Base-by-base conservation (phyloP, 2,888 invertebrate species). In the Hirtodrosophila histrioides region DNA sequence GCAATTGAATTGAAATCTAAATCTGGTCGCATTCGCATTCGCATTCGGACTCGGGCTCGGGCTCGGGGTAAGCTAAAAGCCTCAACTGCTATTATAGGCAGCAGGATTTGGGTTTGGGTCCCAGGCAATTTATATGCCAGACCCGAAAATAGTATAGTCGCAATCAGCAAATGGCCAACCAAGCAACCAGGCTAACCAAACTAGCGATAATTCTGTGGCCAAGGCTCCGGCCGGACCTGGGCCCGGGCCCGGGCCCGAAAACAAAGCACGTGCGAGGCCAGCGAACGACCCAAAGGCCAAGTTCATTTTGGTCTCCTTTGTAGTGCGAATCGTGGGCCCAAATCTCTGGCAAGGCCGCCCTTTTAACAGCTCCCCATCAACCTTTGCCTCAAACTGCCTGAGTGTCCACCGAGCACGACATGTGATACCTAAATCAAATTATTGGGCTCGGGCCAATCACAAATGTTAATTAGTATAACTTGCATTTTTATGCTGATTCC, bases 1-100 rank as follows among this genome's bases (percentile, higher is more conserved):
- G 80, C 80, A 80, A 82, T 80, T 82, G 77, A 80, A 80, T 78
- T 82, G 76, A 74, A 82, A 80, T 74, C 80, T 36, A 71, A 76
- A 79, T 82, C 82, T 69, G 78, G 40, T 51, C 58, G 56, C 56
- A 56, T 35, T 24, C 60, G 17, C 17, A 17, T 17, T 17, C 17
- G 17, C 1, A 17, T 17, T 17, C 17, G 17, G 17, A 17, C 2
- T 17, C 17, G 17, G 17, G 2, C 2, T 17, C 17, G 17, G 17
- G 2, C 2, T 17, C 17, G 17, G 44, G 29, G 50, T 49, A 60
- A 58, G 31, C 58, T 64, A 64, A 69, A 56, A 64, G 58, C 44
- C 65, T 64, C 54, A 65, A 65, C 63, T 63, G 54, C 64, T 31
- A 27, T 27, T 27, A 27, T 70, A 61, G 56, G 50, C 40, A 45